These are phyloP conservation scores for Catocala fraxini DNA, from an alignment of 2,888 invertebrate genomes.

Conservation along the genomic window DNA sequence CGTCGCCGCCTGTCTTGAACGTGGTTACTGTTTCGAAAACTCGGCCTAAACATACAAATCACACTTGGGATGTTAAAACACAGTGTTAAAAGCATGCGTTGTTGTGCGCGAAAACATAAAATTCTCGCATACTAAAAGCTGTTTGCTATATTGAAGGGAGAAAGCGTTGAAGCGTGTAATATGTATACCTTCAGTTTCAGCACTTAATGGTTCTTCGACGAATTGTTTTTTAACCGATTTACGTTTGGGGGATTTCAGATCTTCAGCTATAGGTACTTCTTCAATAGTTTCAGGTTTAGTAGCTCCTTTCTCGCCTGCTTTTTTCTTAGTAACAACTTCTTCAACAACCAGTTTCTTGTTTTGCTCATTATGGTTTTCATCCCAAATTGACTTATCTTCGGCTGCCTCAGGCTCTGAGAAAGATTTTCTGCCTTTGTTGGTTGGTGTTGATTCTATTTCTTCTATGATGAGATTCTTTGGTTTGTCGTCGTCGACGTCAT, in stretches of 20 bases:
- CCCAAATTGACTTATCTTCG: constrained; percentile 77
- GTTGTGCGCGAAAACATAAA: constrained; percentile 69
- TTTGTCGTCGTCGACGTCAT: constrained; percentile 53
- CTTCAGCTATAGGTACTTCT: constrained; percentile 73
- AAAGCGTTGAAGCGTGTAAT: constrained; percentile 73
- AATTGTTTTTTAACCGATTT: constrained; percentile 80
- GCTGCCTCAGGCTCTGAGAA: constrained; percentile 65
- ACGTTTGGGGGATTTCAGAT: constrained; percentile 73
- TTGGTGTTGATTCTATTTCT: constrained; percentile 60
- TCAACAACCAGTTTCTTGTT: constrained; percentile 65
- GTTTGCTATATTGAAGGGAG: constrained; percentile 72
- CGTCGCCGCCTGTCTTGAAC: constrained; percentile 83
- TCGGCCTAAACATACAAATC: constrained; percentile 87
- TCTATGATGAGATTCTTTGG: constrained; percentile 47
- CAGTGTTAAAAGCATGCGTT: constrained; percentile 81
- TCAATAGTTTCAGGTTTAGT: constrained; percentile 75
- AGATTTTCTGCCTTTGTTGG: constrained; percentile 63
- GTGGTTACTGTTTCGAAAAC: constrained; percentile 86
- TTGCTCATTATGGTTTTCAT: constrained; percentile 76
- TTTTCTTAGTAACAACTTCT: constrained; percentile 65
- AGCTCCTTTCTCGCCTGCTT: constrained; percentile 65
- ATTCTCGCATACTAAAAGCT: constrained; percentile 76
- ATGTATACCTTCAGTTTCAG: constrained; percentile 84
- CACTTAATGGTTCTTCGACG: constrained; percentile 82
- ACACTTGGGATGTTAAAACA: constrained; percentile 83